Evolutionary conservation across 37 sponge, comb jelly and placozoan genomes (phyloP).

Genomic region (Spongia lamella): DNA sequence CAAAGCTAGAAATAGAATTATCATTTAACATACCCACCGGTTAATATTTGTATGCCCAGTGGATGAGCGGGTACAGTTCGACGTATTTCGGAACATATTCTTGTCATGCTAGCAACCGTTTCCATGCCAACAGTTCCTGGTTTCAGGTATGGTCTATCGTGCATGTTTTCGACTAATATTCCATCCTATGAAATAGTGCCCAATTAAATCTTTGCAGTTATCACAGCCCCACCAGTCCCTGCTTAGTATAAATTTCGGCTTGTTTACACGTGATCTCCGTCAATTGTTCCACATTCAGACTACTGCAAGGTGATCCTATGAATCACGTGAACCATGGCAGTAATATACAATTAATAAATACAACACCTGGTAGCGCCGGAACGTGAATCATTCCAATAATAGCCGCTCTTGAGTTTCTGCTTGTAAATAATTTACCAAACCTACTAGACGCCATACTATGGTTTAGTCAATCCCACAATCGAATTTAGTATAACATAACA

Average conservation of each 20-base stretch:
- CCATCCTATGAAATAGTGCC: conserved; percentile 48
- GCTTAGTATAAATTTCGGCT: conserved; percentile 53
- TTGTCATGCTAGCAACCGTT: conserved; percentile 71
- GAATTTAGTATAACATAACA: no score
- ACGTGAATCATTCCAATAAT: conserved; percentile 86
- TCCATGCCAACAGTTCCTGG: conserved; percentile 65
- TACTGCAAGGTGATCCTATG: conserved; percentile 60
- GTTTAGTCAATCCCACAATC: no score
- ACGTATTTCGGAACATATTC: conserved; percentile 59
- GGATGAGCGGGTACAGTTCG: conserved; percentile 10
- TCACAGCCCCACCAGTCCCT: conserved; percentile 47
- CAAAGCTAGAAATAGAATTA: neutral
- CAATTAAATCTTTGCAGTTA: neutral
- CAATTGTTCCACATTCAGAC: conserved; percentile 35
- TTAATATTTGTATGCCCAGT: conserved; percentile 79
- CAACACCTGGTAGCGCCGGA: conserved; percentile 76
- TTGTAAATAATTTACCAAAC: no score
- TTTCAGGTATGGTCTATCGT: conserved; percentile 81
- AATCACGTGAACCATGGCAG: neutral
- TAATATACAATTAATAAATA: neutral
- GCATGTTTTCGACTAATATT: conserved; percentile 93
- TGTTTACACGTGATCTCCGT: conserved; percentile 47
- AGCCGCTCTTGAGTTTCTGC: neutral
- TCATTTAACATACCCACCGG: conserved; percentile 30
- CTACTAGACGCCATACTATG: no score